Base-by-base conservation (phyloP, 1,140 invertebrate species). In the Temnothorax longispinosus region DNA sequence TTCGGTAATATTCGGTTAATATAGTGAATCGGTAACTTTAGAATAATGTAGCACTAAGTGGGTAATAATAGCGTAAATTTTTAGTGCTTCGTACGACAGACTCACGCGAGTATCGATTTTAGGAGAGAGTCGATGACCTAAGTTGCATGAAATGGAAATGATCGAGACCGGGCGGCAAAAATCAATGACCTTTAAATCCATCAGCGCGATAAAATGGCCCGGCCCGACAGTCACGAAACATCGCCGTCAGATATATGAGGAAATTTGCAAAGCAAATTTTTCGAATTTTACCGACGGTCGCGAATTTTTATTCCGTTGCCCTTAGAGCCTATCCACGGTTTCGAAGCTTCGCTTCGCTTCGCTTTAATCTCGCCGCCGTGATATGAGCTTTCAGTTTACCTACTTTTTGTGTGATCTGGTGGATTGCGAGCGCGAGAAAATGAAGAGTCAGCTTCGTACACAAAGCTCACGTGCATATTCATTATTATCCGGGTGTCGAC, bases 241-340 rank as follows among this genome's bases (percentile, higher is more conserved):
- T 54, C 18, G 15, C 52, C 38, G 65, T 74, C 13, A 41, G 54
- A 74, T 84, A 58, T 74, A 84, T 75, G 80, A 84, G 69, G 8
- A 69, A 74, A 84, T 84, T 84, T 84, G 80, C 80, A 62, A 62
- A 62, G 80, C 80, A 84, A 74, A 84, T 84, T 84, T 64, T 44
- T 54, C 69, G 54, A 69, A 62, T 84, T 84, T 75, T 18, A 58
- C 80, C 80, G 69, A 52, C 54, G 38, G 50, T 44, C 65, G 50
- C 64, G 69, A 60, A 75, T 75, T 84, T 84, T 84, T 62, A 60
- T 84, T 56, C 65, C 78, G 52, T 38, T 50, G 32, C 69, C 54
- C 54, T 84, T 60, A 72, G 32, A 72, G 78, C 52, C 78, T 41
- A 47, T 72, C 27, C 52, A 38, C 38, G 18, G 8, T 58, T 71